These are phyloP conservation scores for Scaptomyza polygonia DNA, from an alignment of 2,888 invertebrate genomes.

Conservation along the genomic window DNA sequence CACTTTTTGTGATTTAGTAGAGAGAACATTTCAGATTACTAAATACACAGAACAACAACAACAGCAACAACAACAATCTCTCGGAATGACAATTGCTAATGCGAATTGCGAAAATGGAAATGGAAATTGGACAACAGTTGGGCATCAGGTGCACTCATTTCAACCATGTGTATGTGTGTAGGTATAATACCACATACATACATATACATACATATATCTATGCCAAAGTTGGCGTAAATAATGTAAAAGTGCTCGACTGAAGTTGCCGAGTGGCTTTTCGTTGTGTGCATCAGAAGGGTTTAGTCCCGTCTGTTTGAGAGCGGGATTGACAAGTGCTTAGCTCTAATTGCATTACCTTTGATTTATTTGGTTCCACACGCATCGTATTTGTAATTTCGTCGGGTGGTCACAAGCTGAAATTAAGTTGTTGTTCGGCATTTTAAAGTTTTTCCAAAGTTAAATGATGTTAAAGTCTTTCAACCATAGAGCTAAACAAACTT, in stretches of 20 bases:
- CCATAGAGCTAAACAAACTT: neutral
- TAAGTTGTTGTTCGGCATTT: slow-evolving; percentile 23
- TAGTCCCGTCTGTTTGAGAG: neutral
- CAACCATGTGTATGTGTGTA: neutral
- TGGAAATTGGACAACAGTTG: slow-evolving; percentile 52
- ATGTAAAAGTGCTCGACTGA: slow-evolving; percentile 61
- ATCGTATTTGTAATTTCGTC: slow-evolving; percentile 20
- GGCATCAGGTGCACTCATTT: slow-evolving; percentile 53
- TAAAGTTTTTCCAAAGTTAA: neutral
- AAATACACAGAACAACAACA: slow-evolving; percentile 50
- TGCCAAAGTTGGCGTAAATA: slow-evolving; percentile 68
- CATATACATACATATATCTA: slow-evolving; percentile 17
- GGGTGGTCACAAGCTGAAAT: slow-evolving; percentile 12
- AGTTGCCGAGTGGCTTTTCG: slow-evolving; percentile 28
- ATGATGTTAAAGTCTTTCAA: slow-evolving; percentile 5
- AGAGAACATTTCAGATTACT: slow-evolving; percentile 65
- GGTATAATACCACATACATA: no score
- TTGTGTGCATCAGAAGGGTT: neutral
- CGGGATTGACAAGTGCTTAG: slow-evolving; percentile 55
- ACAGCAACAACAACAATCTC: slow-evolving; percentile 14
- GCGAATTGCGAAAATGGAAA: slow-evolving; percentile 36
- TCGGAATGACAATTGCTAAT: slow-evolving; percentile 65
- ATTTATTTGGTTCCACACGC: slow-evolving; percentile 59
- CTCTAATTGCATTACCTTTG: slow-evolving; percentile 67
- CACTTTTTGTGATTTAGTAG: slow-evolving; percentile 74